Evolutionary conservation across 2,888 invertebrate species (phyloP).

Genomic region (Drosophila peninsularis): DNA sequence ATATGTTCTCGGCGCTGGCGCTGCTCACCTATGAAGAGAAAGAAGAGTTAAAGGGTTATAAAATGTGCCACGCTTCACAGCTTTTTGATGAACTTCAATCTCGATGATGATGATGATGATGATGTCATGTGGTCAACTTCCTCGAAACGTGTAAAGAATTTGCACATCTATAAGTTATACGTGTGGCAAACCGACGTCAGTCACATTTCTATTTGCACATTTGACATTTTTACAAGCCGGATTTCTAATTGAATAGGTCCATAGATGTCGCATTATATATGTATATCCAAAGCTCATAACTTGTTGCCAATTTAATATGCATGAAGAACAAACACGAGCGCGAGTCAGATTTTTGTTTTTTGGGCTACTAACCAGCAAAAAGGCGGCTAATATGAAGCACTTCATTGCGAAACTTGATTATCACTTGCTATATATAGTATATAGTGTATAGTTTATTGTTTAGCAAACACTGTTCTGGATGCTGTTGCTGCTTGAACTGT

Average conservation of each 20-base stretch:
- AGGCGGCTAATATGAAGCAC: conserved; percentile 75
- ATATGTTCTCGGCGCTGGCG: conserved; percentile 85
- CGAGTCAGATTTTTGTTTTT: conserved; percentile 20
- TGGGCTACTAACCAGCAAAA: conserved; percentile 79
- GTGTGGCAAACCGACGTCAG: neutral
- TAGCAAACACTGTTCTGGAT: conserved; percentile 47
- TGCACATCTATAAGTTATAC: conserved; percentile 26
- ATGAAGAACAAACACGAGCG: conserved; percentile 18
- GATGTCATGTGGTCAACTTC: conserved; percentile 62
- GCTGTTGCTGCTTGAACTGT: conserved; percentile 19
- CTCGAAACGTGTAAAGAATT: conserved; percentile 40
- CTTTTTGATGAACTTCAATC: conserved; percentile 14
- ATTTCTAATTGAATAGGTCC: conserved; percentile 54
- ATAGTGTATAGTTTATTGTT: conserved; percentile 29
- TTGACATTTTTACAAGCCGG: conserved; percentile 76
- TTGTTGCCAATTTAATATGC: conserved; percentile 30
- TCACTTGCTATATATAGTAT: conserved; percentile 27
- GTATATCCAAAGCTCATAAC: conserved; percentile 43
- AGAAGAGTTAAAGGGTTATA: conserved; percentile 17
- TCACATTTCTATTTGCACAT: conserved; percentile 45
- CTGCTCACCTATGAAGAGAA: conserved; percentile 53
- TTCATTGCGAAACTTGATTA: conserved; percentile 67
- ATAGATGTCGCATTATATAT: conserved; percentile 29
- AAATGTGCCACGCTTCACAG: conserved; percentile 42
- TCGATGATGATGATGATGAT: conserved; percentile 48